phyloP scores from a whole-genome alignment of 1,140 invertebrate species.

The Saccostrea cuccullata region DNA sequence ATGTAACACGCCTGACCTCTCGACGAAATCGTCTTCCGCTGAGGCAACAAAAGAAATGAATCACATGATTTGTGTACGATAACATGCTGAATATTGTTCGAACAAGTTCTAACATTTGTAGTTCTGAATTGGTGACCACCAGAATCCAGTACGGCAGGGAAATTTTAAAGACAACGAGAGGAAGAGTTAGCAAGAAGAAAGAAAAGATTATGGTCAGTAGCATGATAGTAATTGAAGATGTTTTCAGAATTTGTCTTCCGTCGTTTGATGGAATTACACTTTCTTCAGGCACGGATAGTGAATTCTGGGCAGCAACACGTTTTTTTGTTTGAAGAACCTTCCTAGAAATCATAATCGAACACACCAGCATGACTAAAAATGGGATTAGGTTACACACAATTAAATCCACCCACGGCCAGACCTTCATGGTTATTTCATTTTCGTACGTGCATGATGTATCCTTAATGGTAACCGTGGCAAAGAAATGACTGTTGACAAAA shows the following conservation, averaged over 20 bases:
- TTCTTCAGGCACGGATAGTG: neutral
- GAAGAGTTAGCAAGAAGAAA: conserved; percentile 68
- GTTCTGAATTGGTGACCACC: neutral
- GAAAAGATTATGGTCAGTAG: conserved; percentile 66
- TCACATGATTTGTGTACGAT: conserved; percentile 14
- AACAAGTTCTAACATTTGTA: conserved; percentile 58
- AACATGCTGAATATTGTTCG: conserved; percentile 40
- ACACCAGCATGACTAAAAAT: conserved; percentile 69
- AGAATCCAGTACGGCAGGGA: conserved; percentile 55
- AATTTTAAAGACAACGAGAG: conserved; percentile 68
- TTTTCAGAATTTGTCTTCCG: conserved; percentile 1
- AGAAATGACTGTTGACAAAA: conserved; percentile 67
- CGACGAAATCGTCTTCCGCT: conserved; percentile 5
- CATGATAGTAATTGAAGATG: conserved; percentile 66
- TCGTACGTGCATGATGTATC: neutral
- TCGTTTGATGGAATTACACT: neutral
- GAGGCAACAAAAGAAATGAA: conserved; percentile 23
- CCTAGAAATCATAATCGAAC: conserved; percentile 68
- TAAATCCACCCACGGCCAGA: conserved; percentile 75
- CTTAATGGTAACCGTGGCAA: conserved; percentile 62
- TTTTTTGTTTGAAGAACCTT: conserved; percentile 15
- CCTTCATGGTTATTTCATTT: conserved; percentile 53
- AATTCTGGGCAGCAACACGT: neutral
- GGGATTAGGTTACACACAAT: conserved; percentile 69
- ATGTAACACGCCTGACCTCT: neutral